These are phyloP conservation scores for Laspeyria flexula DNA, from an alignment of 2,888 invertebrate species.

Conservation along the genomic window DNA sequence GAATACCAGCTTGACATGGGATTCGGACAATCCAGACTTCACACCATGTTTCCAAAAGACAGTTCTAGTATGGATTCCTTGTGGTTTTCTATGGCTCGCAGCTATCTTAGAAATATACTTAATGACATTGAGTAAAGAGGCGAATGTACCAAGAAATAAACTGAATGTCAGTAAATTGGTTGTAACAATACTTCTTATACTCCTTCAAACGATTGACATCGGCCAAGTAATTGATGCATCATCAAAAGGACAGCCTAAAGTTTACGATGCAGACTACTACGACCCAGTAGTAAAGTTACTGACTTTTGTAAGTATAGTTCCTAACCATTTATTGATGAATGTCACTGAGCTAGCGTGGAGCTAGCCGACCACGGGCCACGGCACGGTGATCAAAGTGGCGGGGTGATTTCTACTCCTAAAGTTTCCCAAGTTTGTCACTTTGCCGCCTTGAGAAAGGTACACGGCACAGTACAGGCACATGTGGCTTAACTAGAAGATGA, in stretches of 20 bases:
- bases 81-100: constrained; percentile 92
- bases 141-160: constrained; percentile 91
- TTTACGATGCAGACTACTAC: constrained; percentile 79
- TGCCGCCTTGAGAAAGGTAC: no score
- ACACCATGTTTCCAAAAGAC: constrained; percentile 97
- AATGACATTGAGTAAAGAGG: constrained; percentile 89
- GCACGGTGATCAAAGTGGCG: no score
- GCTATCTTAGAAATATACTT: constrained; percentile 90
- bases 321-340: no score
- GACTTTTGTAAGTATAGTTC: constrained; percentile 92
- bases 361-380: no score
- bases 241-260: constrained; percentile 70
- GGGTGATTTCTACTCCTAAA: no score
- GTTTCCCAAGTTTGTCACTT: no score
- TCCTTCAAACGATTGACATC: constrained; percentile 88
- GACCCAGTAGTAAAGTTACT: constrained; percentile 87
- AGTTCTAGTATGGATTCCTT: constrained; percentile 94
- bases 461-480: no score
- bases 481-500: no score
- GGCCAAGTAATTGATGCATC: constrained; percentile 85
- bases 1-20: constrained; percentile 92
- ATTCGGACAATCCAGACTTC: constrained; percentile 92
- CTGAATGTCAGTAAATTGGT: constrained; percentile 89
- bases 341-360: no score
- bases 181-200: constrained; percentile 86